Conservation (phyloP, 2,888 invertebrate species). For the Pilophorus perplexus region DNA sequence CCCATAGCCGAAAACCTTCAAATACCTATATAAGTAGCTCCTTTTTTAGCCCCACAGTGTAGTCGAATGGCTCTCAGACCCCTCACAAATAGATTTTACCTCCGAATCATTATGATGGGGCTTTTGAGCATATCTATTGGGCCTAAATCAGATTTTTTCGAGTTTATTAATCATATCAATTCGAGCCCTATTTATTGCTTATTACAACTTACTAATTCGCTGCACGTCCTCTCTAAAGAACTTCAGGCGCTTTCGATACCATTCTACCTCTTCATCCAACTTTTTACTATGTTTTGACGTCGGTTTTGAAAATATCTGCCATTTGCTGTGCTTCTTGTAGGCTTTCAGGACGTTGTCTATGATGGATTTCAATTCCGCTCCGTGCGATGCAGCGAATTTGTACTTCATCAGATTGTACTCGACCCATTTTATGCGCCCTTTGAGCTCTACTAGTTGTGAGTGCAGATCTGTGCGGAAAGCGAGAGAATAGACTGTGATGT, state of each 20-base stretch:
- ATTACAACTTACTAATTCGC: conserved; percentile 20
- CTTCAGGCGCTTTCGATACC: conserved; percentile 22
- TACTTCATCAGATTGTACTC: conserved; percentile 36
- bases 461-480: conserved; percentile 6
- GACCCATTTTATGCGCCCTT: conserved; percentile 30
- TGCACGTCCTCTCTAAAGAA: conserved; percentile 24
- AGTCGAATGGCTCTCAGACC: no score
- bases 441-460: conserved; percentile 25
- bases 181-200: background rate
- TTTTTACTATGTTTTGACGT: background rate
- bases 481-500: no score
- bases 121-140: no score
- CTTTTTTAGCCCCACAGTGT: no score
- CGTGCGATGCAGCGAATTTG: conserved; percentile 30
- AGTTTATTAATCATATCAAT: background rate
- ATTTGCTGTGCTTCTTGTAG: background rate
- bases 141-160: background rate
- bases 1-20: no score
- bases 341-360: conserved; percentile 3
- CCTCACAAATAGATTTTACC: no score
- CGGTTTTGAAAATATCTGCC: conserved; percentile 3
- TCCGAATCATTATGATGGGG: no score
- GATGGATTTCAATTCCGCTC: background rate
- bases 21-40: no score
- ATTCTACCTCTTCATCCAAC: conserved; percentile 15